Base-by-base conservation (phyloP, 2,113 vertebrate species). In the Cyphomyrus plagiostoma region DNA sequence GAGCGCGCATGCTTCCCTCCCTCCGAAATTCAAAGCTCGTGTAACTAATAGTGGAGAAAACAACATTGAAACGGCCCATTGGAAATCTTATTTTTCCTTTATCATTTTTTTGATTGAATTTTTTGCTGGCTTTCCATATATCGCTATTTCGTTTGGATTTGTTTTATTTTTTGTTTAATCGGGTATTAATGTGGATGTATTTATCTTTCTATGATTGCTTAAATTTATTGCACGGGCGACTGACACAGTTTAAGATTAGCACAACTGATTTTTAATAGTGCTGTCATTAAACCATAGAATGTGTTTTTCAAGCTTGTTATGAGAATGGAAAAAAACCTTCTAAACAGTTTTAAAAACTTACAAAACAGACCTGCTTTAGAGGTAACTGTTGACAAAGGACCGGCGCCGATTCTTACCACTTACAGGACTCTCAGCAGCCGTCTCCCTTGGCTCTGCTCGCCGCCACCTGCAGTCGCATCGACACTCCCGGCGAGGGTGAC, bases 391-490 rank as follows among this genome's bases (percentile, higher is more conserved):
- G 45, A 48, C 45, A 52, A 77, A 48, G 2, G 49, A 7, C 8
- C 6, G 13, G 48, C 15, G 5, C 23, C 45, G 35, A 82, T 17
- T 84, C 86, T 89, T 90, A 42, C 93, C 91, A 91, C 84, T 91
- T 90, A 48, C 90, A 99, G 98, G 98, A 99, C 91, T 97, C 98
- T 0, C 98, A 99, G 93, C 95, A 96, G 94, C 98, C 98, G 1
- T 99, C 98, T 91, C 98, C 98, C 0, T 96, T 99, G 87, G 98
- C 98, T 87, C 92, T 99, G 92, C 94, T 99, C 94, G 98, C 98
- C 50, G 98, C 98, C 91, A 99, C 98, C 49, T 99, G 98, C 95
- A 99, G 98, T 94, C 95, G 97, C 87, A 99, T 99, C 42, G 98
- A 99, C 94, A 97, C 97, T 90, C 98, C 97, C 89, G 97, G 96